Percentiles rank a stretch among this genome's conserved stretches.
phyloP scores from a whole-genome alignment of 2,888 invertebrate genomes.

The Philaethria dido region DNA sequence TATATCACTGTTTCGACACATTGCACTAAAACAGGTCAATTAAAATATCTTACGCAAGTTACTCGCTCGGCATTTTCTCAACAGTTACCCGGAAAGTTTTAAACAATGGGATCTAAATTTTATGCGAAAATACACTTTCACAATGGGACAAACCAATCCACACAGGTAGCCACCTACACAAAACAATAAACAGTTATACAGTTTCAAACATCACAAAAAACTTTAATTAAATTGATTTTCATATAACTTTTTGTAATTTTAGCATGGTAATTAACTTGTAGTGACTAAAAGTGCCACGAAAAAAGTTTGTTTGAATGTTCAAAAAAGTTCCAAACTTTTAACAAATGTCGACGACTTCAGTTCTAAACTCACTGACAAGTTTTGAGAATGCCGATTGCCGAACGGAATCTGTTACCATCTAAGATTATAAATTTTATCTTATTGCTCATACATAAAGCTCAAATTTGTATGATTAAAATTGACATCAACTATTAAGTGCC shows the following conservation, averaged over 20 bases:
- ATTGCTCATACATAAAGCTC: neutral
- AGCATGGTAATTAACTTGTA: slow-evolving; percentile 13
- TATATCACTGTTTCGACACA: slow-evolving; percentile 51
- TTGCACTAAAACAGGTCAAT: slow-evolving; percentile 51
- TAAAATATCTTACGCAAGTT: slow-evolving; percentile 61
- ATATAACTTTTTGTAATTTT: slow-evolving; percentile 15
- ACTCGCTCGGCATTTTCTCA: slow-evolving; percentile 65
- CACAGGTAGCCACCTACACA: slow-evolving; percentile 77
- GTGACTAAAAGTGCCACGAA: slow-evolving; percentile 34
- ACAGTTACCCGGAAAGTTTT: slow-evolving; percentile 70
- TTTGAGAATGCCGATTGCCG: slow-evolving; percentile 51
- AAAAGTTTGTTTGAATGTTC: slow-evolving; percentile 55
- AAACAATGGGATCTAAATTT: slow-evolving; percentile 82
- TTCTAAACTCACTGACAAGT: slow-evolving; percentile 60
- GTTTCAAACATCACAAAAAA: slow-evolving; percentile 56
- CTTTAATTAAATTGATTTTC: slow-evolving; percentile 45
- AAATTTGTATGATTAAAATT: slow-evolving; percentile 11
- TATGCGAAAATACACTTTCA: slow-evolving; percentile 82
- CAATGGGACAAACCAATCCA: slow-evolving; percentile 68
- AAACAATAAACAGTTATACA: slow-evolving; percentile 77
- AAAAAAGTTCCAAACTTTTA: slow-evolving; percentile 67
- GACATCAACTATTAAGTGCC: neutral
- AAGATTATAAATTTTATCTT: slow-evolving; percentile 33
- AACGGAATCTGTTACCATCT: slow-evolving; percentile 18
- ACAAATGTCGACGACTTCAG: slow-evolving; percentile 68